Evolutionary conservation across 2,113 vertebrate genomes (phyloP).

Genomic region (Muntiacus muntjak): DNA sequence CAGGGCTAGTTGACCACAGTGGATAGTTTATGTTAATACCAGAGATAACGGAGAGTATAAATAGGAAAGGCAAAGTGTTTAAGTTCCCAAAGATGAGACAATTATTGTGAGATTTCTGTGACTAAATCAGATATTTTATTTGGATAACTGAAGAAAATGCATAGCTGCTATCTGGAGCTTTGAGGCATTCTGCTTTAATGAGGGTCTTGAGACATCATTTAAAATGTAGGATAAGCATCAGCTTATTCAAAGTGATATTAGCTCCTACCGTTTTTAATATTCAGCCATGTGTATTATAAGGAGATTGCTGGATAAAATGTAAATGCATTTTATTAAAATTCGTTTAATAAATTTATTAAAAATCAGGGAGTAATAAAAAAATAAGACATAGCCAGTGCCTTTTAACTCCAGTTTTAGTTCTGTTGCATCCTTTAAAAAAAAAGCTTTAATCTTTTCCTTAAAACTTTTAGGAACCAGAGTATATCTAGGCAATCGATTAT

Average conservation of each 20-base stretch:
- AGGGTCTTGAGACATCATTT: slow-evolving; percentile 48
- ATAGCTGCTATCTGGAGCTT: neutral
- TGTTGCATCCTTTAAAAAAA: neutral
- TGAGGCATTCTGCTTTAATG: slow-evolving; percentile 29
- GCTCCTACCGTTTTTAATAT: slow-evolving; percentile 60
- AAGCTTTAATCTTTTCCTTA: neutral
- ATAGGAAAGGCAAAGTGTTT: slow-evolving; percentile 48
- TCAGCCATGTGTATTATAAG: slow-evolving; percentile 25
- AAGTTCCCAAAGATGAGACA: slow-evolving; percentile 54
- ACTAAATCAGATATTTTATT: slow-evolving; percentile 50
- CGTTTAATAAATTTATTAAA: slow-evolving; percentile 40
- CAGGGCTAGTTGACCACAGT: slow-evolving; percentile 10
- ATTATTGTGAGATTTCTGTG: slow-evolving; percentile 28
- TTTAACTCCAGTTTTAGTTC: neutral
- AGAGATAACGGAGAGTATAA: neutral
- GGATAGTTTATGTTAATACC: slow-evolving; percentile 53
- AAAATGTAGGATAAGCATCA: slow-evolving; percentile 53
- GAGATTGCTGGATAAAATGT: slow-evolving; percentile 57
- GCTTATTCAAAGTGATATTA: slow-evolving; percentile 45
- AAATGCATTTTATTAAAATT: neutral
- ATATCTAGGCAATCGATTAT: neutral
- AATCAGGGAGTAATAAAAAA: slow-evolving; percentile 16
- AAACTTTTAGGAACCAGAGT: neutral
- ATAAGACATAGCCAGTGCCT: neutral
- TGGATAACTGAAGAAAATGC: slow-evolving; percentile 37